Percentiles rank a stretch among this genome's conserved stretches.
These are phyloP conservation scores for Podilymbus podiceps DNA, from an alignment of 2,113 vertebrate species.

Conservation along the genomic window DNA sequence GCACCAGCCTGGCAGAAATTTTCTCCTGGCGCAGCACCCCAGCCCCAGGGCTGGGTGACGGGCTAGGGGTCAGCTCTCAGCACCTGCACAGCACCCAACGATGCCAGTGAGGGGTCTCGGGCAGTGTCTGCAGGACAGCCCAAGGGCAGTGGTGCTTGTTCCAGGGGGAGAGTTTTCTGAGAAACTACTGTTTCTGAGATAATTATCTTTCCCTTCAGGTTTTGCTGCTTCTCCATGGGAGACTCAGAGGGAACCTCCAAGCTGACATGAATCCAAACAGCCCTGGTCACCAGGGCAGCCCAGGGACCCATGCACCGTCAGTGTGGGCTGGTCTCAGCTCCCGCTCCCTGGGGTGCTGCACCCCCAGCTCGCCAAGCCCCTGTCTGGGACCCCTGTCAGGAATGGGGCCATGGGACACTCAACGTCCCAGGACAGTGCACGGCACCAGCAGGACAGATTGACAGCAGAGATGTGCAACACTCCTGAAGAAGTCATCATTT, in stretches of 20 bases:
- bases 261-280: neutral
- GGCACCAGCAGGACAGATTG: neutral
- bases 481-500: neutral
- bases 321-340: neutral
- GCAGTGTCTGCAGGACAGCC: neutral
- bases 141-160: neutral
- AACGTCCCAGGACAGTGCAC: accelerated
- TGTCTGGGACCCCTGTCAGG: neutral
- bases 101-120: neutral
- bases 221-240: neutral
- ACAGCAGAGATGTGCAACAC: accelerated
- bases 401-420: neutral
- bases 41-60: neutral
- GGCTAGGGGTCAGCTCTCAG: neutral
- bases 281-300: no score
- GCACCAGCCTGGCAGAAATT: neutral
- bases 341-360: neutral
- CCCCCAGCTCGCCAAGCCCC: accelerated
- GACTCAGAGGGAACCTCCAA: neutral
- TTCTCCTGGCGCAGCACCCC: neutral
- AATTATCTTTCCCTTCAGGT: neutral
- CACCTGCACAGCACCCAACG: neutral
- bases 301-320: neutral
- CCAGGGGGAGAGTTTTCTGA: neutral
- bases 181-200: neutral